These are phyloP conservation scores for Merodon equestris DNA, from an alignment of 2,888 invertebrate genomes.

Conservation along the genomic window DNA sequence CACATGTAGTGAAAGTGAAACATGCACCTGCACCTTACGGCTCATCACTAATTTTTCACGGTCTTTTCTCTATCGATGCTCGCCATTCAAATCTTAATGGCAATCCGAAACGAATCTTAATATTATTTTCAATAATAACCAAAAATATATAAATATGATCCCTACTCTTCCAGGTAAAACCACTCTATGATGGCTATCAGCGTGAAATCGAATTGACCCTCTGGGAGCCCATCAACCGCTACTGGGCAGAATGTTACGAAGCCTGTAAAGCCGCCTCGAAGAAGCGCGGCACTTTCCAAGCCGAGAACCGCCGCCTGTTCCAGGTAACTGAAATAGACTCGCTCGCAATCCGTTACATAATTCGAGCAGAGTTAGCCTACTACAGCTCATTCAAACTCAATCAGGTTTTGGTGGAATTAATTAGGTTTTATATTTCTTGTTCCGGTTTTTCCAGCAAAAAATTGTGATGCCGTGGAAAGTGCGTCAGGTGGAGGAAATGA, in stretches of 20 bases:
- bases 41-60: no score
- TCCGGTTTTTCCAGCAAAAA: slow-evolving; percentile 77
- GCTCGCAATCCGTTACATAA: slow-evolving; percentile 25
- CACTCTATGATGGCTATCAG: slow-evolving; percentile 81
- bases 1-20: background rate
- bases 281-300: slow-evolving; percentile 80
- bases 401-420: slow-evolving; percentile 23
- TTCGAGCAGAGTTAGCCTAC: background rate
- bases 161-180: slow-evolving; percentile 78
- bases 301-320: slow-evolving; percentile 81
- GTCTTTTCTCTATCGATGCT: no score
- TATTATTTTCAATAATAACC: no score
- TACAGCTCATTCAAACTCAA: no score
- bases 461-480: slow-evolving; percentile 80
- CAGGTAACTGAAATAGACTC: slow-evolving; percentile 75
- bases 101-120: no score
- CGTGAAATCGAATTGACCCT: slow-evolving; percentile 80
- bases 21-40: no score
- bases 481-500: slow-evolving; percentile 80
- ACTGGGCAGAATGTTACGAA: slow-evolving; percentile 83
- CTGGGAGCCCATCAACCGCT: slow-evolving; percentile 81
- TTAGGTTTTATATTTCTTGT: slow-evolving; percentile 32
- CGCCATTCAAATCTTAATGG: no score
- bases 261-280: slow-evolving; percentile 81
- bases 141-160: background rate